A percentile compares a stretch with the other conserved stretches of the same genome.
These are phyloP conservation scores for Rotaria macrura DNA, from an alignment of 2,888 invertebrate species.

Conservation along the genomic window DNA sequence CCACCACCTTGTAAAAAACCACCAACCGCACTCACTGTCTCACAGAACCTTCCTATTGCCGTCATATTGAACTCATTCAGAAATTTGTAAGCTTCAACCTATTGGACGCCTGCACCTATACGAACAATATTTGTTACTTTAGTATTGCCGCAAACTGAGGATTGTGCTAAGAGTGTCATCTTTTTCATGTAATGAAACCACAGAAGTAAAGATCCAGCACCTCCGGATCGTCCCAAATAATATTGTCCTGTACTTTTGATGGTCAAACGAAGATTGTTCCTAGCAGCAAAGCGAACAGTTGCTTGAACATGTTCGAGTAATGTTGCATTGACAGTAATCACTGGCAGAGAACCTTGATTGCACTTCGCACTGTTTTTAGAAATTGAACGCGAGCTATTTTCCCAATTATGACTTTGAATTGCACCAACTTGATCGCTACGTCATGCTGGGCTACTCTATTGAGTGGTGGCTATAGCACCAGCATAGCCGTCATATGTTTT, in stretches of 20 bases:
- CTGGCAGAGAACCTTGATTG: not conserved
- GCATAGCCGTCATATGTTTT: not conserved
- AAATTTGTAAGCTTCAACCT: slow-evolving; percentile 31
- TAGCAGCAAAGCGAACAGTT: not conserved
- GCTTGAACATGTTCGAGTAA: not conserved
- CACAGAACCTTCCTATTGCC: slow-evolving; percentile 38
- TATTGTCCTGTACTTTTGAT: slow-evolving; percentile 30
- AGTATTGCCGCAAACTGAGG: not conserved
- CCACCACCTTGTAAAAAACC: slow-evolving; percentile 24
- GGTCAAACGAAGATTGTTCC: not conserved
- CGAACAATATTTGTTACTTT: not conserved
- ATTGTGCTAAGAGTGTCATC: not conserved
- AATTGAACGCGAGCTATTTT: not conserved
- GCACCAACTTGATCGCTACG: not conserved
- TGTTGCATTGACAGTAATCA: not conserved
- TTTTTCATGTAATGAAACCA: slow-evolving; percentile 18
- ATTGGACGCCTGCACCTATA: slow-evolving; percentile 31
- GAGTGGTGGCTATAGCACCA: not conserved
- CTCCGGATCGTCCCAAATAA: slow-evolving; percentile 33
- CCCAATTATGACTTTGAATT: not conserved
- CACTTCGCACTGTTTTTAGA: not conserved
- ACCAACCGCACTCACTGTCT: slow-evolving; percentile 38
- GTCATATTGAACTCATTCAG: not conserved
- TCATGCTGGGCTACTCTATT: not conserved
- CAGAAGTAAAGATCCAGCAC: not conserved